These are phyloP conservation scores for Polypedilum pembai DNA, from an alignment of 1,140 invertebrate genomes.

Conservation along the genomic window DNA sequence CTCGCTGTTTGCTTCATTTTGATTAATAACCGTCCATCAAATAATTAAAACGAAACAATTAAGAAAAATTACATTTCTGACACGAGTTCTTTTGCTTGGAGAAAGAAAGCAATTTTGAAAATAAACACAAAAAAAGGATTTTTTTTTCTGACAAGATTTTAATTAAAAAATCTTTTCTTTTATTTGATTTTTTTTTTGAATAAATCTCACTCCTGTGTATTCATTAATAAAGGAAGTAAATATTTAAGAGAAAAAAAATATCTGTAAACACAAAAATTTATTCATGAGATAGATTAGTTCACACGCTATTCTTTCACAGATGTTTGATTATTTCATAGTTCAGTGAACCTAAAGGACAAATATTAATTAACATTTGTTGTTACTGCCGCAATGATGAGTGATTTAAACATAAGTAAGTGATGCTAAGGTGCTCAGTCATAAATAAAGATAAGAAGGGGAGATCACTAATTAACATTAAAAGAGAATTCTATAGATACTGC, in stretches of 20 bases:
- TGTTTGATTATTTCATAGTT: background rate
- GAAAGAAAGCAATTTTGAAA: background rate
- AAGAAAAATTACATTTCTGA: constrained; percentile 14
- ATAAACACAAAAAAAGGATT: background rate
- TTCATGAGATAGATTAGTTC: background rate
- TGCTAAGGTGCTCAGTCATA: background rate
- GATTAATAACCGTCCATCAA: constrained; percentile 17
- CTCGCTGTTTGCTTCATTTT: background rate
- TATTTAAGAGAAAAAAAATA: background rate
- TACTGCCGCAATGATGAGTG: background rate
- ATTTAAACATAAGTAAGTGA: background rate
- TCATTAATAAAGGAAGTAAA: background rate
- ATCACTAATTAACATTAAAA: background rate
- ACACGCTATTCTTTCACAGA: background rate
- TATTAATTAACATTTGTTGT: background rate
- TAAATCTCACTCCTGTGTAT: background rate
- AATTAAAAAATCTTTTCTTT: background rate
- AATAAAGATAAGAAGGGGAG: background rate
- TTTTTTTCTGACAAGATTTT: background rate
- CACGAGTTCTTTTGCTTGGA: background rate
- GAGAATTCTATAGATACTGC: background rate
- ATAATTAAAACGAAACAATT: constrained; percentile 16
- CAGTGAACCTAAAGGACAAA: background rate
- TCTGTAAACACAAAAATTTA: background rate
- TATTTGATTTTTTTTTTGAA: background rate